Evolutionary conservation across 1,140 invertebrate species (phyloP).

Genomic region (Drosophila teissieri): DNA sequence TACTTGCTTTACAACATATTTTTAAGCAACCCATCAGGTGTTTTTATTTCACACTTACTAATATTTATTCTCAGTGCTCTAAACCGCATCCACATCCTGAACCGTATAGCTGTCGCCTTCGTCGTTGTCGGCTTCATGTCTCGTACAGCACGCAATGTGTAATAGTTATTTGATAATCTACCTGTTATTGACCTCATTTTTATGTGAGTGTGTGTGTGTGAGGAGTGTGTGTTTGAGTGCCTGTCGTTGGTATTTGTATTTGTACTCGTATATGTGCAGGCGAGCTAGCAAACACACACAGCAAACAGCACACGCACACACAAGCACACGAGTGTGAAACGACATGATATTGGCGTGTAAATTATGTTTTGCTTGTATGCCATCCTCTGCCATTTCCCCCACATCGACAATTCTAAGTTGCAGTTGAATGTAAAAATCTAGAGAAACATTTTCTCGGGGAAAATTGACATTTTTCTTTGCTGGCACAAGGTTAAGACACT

Average conservation of each 20-base stretch:
- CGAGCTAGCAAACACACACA: slow-evolving; percentile 19
- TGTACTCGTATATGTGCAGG: slow-evolving; percentile 34
- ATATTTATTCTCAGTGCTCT: neutral
- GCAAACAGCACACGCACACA: slow-evolving; percentile 3
- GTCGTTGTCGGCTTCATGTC: slow-evolving; percentile 30
- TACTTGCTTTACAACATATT: neutral
- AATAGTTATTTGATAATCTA: slow-evolving; percentile 83
- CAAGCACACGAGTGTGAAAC: slow-evolving; percentile 28
- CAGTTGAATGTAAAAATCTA: slow-evolving; percentile 39
- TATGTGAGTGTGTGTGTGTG: slow-evolving; percentile 42
- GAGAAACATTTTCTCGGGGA: slow-evolving; percentile 21
- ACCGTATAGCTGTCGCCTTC: slow-evolving; percentile 7
- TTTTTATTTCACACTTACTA: neutral
- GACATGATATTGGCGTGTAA: slow-evolving; percentile 66
- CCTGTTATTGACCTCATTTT: slow-evolving; percentile 82
- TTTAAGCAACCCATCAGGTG: neutral
- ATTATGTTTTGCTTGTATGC: slow-evolving; percentile 67
- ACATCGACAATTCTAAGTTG: slow-evolving; percentile 2
- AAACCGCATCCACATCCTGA: slow-evolving; percentile 23
- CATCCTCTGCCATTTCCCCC: slow-evolving; percentile 20
- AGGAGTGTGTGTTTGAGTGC: slow-evolving; percentile 4
- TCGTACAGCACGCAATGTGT: slow-evolving; percentile 47
- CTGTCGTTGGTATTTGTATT: slow-evolving; percentile 49
- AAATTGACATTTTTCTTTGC: slow-evolving; percentile 37
- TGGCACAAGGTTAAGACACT: slow-evolving; percentile 15